Evolutionary conservation across 2,797 vertebrate species (phyloP).

Genomic region (Remorina albescens): DNA sequence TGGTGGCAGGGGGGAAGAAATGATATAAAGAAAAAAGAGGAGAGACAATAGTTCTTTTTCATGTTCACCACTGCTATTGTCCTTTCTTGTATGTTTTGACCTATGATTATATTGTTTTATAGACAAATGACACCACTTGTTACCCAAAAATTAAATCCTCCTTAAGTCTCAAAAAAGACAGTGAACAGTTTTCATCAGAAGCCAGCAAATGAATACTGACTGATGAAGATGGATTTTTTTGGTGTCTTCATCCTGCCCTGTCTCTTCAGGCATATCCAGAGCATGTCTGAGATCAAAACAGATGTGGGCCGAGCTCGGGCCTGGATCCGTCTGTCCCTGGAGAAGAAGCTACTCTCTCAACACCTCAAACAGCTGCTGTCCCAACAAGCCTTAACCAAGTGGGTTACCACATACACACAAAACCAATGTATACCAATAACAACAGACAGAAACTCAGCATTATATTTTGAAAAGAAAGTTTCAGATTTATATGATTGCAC

Average conservation of each 20-base stretch:
- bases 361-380: conserved; percentile 93
- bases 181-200: no score
- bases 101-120: no score
- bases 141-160: no score
- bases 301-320: conserved; percentile 94
- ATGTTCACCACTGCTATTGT: no score
- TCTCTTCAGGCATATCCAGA: conserved; percentile 89
- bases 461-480: no score
- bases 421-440: not conserved
- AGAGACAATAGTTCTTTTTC: no score
- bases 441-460: not conserved
- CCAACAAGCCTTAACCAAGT: conserved; percentile 91
- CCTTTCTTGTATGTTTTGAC: no score
- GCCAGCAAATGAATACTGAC: not conserved
- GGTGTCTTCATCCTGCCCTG: not conserved
- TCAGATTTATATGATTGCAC: no score
- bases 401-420: conserved; percentile 54
- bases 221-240: not conserved
- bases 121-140: no score
- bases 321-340: conserved; percentile 94
- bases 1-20: no score
- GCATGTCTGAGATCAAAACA: conserved; percentile 95
- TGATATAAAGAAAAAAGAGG: no score
- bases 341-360: conserved; percentile 95
- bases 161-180: no score